Conservation (phyloP, 2,113 vertebrate species). For the Asarcornis scutulata region DNA sequence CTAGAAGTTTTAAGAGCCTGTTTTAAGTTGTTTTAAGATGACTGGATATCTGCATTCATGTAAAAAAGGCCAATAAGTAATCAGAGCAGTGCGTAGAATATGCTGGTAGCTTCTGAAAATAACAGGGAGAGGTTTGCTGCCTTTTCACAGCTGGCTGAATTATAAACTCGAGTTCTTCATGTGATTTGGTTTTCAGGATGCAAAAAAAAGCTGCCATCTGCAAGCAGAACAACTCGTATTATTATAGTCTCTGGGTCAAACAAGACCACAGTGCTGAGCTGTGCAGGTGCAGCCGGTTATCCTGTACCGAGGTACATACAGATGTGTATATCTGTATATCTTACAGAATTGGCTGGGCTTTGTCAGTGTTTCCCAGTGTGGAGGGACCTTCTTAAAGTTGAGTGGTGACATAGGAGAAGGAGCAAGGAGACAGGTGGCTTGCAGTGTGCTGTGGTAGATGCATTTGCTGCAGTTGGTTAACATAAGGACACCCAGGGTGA, state of each 20-base stretch:
- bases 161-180: not conserved
- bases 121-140: not conserved
- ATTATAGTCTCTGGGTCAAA: not conserved
- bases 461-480: not conserved
- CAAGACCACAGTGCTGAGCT: not conserved
- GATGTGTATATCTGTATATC: too few relatives aligned
- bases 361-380: not conserved
- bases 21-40: not conserved
- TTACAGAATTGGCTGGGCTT: not conserved
- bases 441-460: not conserved
- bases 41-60: not conserved
- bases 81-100: not conserved
- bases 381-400: not conserved
- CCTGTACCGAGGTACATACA: not conserved
- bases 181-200: not conserved
- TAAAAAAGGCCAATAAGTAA: not conserved
- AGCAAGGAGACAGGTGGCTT: not conserved
- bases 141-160: not conserved
- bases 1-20: not conserved
- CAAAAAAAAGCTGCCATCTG: not conserved
- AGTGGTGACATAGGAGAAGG: not conserved
- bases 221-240: not conserved
- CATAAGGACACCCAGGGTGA: not conserved
- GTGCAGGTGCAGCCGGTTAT: not conserved
- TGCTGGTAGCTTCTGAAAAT: not conserved